phyloP scores from a whole-genome alignment of 1,140 invertebrate species.

The Eueides isabella region DNA sequence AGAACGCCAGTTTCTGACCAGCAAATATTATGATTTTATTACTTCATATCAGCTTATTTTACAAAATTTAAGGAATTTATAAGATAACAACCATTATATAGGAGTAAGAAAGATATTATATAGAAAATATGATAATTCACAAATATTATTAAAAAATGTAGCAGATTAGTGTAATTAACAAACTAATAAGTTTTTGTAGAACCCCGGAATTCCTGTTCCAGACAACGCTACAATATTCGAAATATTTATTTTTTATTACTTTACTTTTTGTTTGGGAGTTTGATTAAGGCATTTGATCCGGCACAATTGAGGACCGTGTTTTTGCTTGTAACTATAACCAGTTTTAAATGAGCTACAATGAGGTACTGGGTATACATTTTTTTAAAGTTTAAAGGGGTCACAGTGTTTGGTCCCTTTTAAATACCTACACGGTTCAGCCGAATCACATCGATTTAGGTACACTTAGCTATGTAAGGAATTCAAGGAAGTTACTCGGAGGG shows the following conservation, averaged over 20 bases:
- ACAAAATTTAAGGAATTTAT: no score
- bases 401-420: slow-evolving; percentile 37
- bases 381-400: slow-evolving; percentile 34
- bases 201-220: slow-evolving; percentile 8
- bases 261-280: slow-evolving; percentile 49
- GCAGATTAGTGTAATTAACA: background rate
- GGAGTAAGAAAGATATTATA: no score
- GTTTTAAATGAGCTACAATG: slow-evolving; percentile 33
- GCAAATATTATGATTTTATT: no score
- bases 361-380: background rate
- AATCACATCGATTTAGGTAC: slow-evolving; percentile 61
- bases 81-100: no score
- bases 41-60: no score
- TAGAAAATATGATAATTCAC: no score
- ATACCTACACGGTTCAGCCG: slow-evolving; percentile 52
- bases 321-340: slow-evolving; percentile 39
- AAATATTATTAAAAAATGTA: no score
- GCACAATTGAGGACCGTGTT: slow-evolving; percentile 49
- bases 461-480: slow-evolving; percentile 60
- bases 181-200: background rate
- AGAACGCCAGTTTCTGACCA: no score
- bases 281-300: slow-evolving; percentile 61
- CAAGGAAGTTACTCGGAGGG: slow-evolving; percentile 43
- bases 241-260: slow-evolving; percentile 42
- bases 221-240: slow-evolving; percentile 30